A percentile compares a stretch with the other conserved stretches of the same genome.
Evolutionary conservation across 2,797 vertebrate species (phyloP).

Genomic region (Sebastes elongatus): DNA sequence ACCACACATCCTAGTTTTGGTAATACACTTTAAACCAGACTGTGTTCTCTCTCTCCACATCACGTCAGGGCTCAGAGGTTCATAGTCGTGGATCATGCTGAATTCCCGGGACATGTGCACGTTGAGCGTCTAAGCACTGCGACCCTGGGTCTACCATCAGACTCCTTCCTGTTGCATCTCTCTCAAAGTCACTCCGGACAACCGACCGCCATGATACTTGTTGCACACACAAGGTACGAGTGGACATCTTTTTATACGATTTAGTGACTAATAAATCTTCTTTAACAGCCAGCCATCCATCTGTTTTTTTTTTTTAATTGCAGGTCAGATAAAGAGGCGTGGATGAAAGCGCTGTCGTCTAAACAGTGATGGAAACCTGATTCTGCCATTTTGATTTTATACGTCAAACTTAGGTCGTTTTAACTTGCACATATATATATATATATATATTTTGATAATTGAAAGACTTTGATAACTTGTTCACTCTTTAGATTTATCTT

Average conservation of each 20-base stretch:
- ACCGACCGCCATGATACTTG: slow-evolving; percentile 72
- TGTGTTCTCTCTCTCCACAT: neutral
- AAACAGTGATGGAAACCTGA: neutral
- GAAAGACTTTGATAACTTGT: neutral
- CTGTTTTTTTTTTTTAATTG: neutral
- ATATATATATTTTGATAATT: neutral
- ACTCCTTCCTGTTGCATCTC: slow-evolving; percentile 79
- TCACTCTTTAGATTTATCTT: neutral
- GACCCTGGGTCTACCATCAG: slow-evolving; percentile 69
- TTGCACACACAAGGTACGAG: slow-evolving; percentile 66
- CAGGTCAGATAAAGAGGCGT: slow-evolving; percentile 71
- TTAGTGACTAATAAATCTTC: neutral
- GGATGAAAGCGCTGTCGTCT: slow-evolving; percentile 62
- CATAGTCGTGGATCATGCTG: slow-evolving; percentile 77
- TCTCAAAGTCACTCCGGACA: slow-evolving; percentile 62
- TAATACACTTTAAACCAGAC: neutral
- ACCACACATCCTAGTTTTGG: neutral
- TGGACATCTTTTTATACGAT: neutral
- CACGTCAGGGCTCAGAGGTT: slow-evolving; percentile 76
- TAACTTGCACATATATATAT: neutral
- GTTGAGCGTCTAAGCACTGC: slow-evolving; percentile 67
- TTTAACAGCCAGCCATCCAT: neutral
- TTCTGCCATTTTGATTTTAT: neutral
- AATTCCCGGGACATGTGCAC: slow-evolving; percentile 73
- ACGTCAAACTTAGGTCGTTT: neutral